Conservation (phyloP, 2,113 vertebrate species). For the Stigmatopora argus region DNA sequence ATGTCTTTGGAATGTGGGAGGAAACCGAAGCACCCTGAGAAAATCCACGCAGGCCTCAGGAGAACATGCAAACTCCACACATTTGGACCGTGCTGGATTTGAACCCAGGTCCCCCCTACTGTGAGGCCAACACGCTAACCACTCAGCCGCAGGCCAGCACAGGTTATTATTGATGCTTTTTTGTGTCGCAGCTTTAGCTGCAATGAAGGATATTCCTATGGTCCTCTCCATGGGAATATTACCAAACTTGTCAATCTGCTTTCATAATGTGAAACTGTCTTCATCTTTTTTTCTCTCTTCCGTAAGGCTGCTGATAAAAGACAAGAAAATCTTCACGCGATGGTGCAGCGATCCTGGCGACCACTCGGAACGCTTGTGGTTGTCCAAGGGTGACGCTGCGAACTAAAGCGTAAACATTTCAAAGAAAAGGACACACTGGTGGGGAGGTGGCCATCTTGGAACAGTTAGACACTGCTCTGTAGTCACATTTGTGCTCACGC, state of each 20-base stretch:
- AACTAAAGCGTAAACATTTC: slow-evolving; percentile 28
- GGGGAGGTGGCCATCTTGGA: not conserved
- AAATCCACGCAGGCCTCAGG: no score
- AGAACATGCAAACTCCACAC: no score
- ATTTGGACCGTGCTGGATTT: no score
- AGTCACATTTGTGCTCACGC: not conserved
- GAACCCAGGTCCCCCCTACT: no score
- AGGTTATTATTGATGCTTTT: no score
- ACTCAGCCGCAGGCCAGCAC: no score
- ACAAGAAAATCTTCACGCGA: not conserved
- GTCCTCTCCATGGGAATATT: not conserved
- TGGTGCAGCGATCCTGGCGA: slow-evolving; percentile 23
- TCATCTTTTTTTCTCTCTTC: slow-evolving; percentile 21
- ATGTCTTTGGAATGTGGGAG: no score
- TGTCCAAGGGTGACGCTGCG: slow-evolving; percentile 11
- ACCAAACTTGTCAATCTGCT: not conserved
- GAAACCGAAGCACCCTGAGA: no score
- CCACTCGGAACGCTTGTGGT: slow-evolving; percentile 31
- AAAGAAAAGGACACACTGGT: slow-evolving; percentile 11
- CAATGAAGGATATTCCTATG: no score
- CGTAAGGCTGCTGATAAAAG: slow-evolving; percentile 34
- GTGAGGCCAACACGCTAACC: no score
- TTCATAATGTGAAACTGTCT: not conserved
- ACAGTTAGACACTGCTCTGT: slow-evolving; percentile 6
- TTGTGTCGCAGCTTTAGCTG: no score